Conservation (phyloP, 2,113 vertebrate species). For the Apteryx owenii region DNA sequence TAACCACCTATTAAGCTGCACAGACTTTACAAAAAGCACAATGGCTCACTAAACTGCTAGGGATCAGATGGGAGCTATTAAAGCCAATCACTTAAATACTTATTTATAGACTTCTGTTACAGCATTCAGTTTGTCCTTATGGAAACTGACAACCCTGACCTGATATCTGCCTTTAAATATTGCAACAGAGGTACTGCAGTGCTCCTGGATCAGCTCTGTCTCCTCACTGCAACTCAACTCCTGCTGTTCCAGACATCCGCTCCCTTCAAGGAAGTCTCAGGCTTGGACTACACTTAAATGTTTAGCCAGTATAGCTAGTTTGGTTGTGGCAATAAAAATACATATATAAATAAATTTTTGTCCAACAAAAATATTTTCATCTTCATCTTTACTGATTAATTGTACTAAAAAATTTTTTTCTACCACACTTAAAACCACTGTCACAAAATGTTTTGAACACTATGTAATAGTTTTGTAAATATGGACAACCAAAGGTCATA, state of each 20-base stretch:
- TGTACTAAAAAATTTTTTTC: background rate
- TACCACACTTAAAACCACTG: accelerated
- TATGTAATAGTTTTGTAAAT: background rate
- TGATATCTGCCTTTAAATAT: background rate
- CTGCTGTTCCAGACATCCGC: background rate
- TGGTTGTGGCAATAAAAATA: background rate
- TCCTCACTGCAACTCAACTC: background rate
- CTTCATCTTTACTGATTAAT: background rate
- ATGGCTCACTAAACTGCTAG: background rate
- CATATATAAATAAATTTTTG: background rate
- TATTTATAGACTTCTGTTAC: background rate
- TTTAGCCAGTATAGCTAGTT: background rate
- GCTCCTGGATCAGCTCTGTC: background rate
- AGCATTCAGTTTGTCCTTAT: background rate
- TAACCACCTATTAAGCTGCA: background rate
- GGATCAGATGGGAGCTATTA: background rate
- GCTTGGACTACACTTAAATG: background rate
- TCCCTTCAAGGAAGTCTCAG: background rate
- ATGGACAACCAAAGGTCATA: background rate
- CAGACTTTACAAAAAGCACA: background rate
- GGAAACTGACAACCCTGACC: background rate
- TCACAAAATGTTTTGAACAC: background rate
- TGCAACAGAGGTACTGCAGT: background rate
- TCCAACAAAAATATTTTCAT: accelerated
- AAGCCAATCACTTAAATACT: background rate